Base-by-base conservation (phyloP, 2,797 vertebrate genomes). In the Nasua narica region DNA sequence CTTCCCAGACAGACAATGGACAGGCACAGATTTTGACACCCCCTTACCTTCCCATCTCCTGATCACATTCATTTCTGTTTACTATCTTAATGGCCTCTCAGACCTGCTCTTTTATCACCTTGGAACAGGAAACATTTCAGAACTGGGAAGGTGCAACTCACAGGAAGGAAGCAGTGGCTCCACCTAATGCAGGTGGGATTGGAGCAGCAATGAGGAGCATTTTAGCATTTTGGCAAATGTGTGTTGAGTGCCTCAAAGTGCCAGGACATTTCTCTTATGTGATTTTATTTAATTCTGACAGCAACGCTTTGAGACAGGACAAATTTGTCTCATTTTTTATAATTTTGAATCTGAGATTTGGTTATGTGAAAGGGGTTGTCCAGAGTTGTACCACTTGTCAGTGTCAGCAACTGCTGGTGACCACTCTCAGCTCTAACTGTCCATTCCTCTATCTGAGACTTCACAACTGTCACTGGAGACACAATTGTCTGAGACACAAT, bases 201-300 rank as follows among this genome's bases (percentile, higher is more conserved):
- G 58, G 72, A 94, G 84, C 27, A 85, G 16, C 0, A 7, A 37
- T 32, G 56, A 52, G 58, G 8, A 89, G 13, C 18, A 9, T 46
- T 56, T 58, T 29, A 35, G 46, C 37, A 14, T 74, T 69, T 90
- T 32, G 76, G 40, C 79, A 87, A 91, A 58, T 1, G 7, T 58
- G 43, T 29, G 46, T 29, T 9, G 11, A 23, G 32, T 21, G 19
- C 52, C n/a, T 65, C 10, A 2, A n/a, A 52, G 56, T 88, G 70
- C 43, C 62, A 79, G 35, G 11, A 21, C 9, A 19, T 50, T 85
- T 94, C 16, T 21, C 9, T 48, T 79, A 52, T 10, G 67, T 29
- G 52, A 91, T 84, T 60, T 83, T 83, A 27, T 69, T 92, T 74
- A 79, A 74, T 95, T 79, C 40, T 48, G 65, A 70, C 9, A 65